Conservation (phyloP, 2,113 vertebrate species). For the Zosterops japonicus region DNA sequence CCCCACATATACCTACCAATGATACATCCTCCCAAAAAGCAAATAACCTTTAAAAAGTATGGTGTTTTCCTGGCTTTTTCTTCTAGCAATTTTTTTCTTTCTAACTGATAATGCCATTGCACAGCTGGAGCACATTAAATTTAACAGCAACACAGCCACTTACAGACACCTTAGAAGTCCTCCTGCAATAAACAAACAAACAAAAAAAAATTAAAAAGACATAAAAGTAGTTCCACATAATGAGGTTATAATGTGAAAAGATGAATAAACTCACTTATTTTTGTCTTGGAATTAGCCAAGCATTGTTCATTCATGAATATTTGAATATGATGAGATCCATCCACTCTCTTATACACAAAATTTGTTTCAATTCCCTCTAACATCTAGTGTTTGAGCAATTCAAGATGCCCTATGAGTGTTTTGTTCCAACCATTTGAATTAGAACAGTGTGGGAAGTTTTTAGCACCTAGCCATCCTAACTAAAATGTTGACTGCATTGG, state of each 20-base stretch:
- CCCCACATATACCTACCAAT: neutral
- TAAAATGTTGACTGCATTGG: neutral
- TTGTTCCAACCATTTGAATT: neutral
- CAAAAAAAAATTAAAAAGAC: neutral
- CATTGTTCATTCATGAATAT: constrained; percentile 13
- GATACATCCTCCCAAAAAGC: neutral
- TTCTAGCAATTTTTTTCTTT: neutral
- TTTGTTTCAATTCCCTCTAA: neutral
- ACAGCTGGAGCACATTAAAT: constrained; percentile 55
- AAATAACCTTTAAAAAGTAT: neutral
- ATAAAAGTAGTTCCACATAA: constrained; percentile 34
- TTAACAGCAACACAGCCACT: neutral
- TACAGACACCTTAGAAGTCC: neutral
- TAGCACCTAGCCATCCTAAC: neutral
- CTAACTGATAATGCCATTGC: neutral
- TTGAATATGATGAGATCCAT: neutral
- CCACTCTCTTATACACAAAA: neutral
- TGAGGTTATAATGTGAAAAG: constrained; percentile 34
- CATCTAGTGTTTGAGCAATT: neutral
- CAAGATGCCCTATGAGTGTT: neutral
- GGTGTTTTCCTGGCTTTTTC: neutral
- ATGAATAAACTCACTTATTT: constrained; percentile 22
- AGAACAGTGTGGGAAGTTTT: neutral
- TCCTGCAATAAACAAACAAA: constrained; percentile 9
- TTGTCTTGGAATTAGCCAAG: constrained; percentile 8